Percentiles rank a stretch among this genome's conserved stretches.
Conservation (phyloP, 2,113 vertebrate genomes). For the Sturnus vulgaris region DNA sequence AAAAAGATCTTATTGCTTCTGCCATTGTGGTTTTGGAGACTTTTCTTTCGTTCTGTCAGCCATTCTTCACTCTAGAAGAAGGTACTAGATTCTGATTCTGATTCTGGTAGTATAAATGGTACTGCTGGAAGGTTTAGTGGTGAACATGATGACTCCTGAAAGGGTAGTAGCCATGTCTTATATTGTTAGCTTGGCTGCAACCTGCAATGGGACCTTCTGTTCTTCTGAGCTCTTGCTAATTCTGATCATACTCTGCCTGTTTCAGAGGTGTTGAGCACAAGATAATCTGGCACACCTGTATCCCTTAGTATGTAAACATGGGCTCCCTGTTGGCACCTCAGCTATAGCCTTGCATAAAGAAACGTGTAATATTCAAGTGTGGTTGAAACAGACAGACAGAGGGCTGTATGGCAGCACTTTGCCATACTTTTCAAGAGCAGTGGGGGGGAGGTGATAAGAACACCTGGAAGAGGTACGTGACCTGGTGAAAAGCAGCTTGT, state of each 20-base stretch:
- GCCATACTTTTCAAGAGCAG: neutral
- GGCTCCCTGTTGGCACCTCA: neutral
- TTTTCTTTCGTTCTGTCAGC: neutral
- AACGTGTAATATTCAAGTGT: neutral
- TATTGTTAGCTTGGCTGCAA: neutral
- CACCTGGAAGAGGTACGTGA: neutral
- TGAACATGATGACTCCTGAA: neutral
- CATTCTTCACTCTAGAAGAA: neutral
- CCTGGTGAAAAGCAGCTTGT: neutral
- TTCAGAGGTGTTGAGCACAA: neutral
- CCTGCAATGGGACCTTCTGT: neutral
- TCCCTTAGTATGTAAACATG: neutral
- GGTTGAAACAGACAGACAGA: neutral
- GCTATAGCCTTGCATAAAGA: neutral
- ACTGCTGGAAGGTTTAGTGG: neutral
- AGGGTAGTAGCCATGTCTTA: neutral
- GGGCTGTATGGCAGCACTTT: neutral
- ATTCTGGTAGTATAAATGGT: neutral
- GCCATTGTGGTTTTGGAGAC: neutral
- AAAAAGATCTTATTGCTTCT: neutral
- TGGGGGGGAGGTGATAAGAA: neutral
- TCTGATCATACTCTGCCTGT: neutral
- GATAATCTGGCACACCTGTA: neutral
- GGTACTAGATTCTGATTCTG: neutral
- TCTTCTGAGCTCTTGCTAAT: neutral